These are phyloP conservation scores for Anthopleura xanthogrammica DNA, from an alignment of 92 coral and sea anemone species.

Conservation along the genomic window DNA sequence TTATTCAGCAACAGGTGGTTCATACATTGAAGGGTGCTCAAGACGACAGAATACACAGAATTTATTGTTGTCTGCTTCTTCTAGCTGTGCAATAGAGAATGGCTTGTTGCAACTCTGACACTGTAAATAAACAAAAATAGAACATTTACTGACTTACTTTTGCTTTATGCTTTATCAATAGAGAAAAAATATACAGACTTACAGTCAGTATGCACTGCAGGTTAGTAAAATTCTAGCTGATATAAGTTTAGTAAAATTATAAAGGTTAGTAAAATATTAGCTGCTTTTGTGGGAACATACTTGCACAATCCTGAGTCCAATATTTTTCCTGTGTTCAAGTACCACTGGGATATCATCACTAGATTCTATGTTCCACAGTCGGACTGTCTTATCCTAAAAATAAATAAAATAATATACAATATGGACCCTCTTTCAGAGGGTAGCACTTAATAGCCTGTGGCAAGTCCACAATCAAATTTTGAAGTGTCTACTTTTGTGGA, in stretches of 20 bases:
- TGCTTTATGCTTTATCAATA: neutral
- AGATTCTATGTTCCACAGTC: slow-evolving; percentile 94
- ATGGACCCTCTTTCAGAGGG: neutral
- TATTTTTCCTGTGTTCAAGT: slow-evolving; percentile 94
- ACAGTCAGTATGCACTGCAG: neutral
- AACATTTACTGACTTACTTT: neutral
- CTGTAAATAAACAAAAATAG: slow-evolving; percentile 47
- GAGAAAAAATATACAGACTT: neutral
- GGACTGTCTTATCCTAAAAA: slow-evolving; percentile 81
- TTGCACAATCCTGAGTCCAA: slow-evolving; percentile 93
- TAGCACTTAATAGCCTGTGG: no score
- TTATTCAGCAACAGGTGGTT: slow-evolving; percentile 10
- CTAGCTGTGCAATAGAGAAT: slow-evolving; percentile 95
- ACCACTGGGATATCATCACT: slow-evolving; percentile 97
- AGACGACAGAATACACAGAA: slow-evolving; percentile 97
- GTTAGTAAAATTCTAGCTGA: no score
- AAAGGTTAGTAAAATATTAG: neutral
- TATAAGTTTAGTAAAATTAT: neutral
- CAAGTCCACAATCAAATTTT: no score
- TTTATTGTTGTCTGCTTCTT: slow-evolving; percentile 81
- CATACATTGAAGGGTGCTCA: slow-evolving; percentile 64
- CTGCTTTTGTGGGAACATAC: slow-evolving; percentile 27
- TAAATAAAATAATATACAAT: neutral
- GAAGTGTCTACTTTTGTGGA: no score
- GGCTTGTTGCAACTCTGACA: slow-evolving; percentile 94